Conservation (phyloP, 2,888 invertebrate species). For the Metalampra italica region DNA sequence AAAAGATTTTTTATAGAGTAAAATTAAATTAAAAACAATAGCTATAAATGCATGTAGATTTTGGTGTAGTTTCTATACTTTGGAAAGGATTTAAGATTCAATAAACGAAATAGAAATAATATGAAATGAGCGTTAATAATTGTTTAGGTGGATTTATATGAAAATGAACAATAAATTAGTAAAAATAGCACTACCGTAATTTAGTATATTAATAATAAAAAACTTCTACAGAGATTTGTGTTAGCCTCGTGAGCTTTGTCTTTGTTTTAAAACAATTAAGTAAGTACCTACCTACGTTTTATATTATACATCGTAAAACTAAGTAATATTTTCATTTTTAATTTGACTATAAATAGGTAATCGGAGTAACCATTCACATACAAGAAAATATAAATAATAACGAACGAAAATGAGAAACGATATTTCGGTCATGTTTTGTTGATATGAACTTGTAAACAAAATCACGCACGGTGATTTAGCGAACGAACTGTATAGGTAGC, state of each 20-base stretch:
- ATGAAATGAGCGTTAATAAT: not conserved
- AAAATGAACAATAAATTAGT: not conserved
- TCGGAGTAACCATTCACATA: slow-evolving; percentile 63
- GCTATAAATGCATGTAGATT: not conserved
- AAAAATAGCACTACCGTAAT: not conserved
- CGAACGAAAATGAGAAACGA: slow-evolving; percentile 12
- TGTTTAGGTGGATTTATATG: not conserved
- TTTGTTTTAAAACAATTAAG: slow-evolving; percentile 40
- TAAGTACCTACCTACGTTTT: slow-evolving; percentile 38
- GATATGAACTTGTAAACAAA: not conserved
- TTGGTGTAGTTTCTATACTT: no score
- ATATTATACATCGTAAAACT: slow-evolving; percentile 47
- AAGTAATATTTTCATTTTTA: slow-evolving; percentile 35
- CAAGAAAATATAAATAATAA: slow-evolving; percentile 24
- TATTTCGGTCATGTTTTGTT: slow-evolving; percentile 7
- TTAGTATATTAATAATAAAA: not conserved
- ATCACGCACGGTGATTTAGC: not conserved
- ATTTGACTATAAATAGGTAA: slow-evolving; percentile 73
- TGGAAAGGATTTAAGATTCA: no score
- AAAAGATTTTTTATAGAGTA: no score
- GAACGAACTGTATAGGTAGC: not conserved
- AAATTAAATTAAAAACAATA: not conserved
- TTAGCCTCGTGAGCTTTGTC: slow-evolving; percentile 73
- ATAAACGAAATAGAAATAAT: no score
- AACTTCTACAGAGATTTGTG: slow-evolving; percentile 7